Percentiles rank a stretch among this genome's conserved stretches.
Conservation (phyloP, 2,797 vertebrate species). For the Helarctos malayanus region DNA sequence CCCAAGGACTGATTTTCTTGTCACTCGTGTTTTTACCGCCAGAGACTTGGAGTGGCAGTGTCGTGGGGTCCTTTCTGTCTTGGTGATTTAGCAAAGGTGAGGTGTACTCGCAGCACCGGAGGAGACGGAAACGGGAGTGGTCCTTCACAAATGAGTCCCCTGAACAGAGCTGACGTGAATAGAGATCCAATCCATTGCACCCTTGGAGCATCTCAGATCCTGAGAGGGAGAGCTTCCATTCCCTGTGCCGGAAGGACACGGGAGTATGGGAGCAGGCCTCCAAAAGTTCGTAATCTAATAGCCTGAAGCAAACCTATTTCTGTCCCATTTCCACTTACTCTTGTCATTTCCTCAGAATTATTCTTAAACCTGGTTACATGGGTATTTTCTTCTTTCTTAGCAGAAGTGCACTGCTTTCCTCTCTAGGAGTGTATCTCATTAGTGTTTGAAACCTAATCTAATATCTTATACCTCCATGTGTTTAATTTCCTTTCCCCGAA, state of each 20-base stretch:
- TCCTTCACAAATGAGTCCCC: slow-evolving; percentile 24
- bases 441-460: slow-evolving; percentile 73
- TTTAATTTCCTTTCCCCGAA: slow-evolving; percentile 78
- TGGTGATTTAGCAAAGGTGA: slow-evolving; percentile 26
- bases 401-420: slow-evolving; percentile 5
- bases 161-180: not conserved
- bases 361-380: slow-evolving; percentile 75
- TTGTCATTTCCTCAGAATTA: slow-evolving; percentile 82
- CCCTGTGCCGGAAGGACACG: not conserved
- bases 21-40: slow-evolving; percentile 68
- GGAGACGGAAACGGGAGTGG: not conserved
- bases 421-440: slow-evolving; percentile 64
- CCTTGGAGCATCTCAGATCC: not conserved
- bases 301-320: slow-evolving; percentile 65
- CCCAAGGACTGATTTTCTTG: slow-evolving; percentile 70
- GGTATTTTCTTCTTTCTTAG: slow-evolving; percentile 72
- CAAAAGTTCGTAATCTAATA: slow-evolving; percentile 76
- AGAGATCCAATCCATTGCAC: not conserved
- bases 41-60: slow-evolving; percentile 34
- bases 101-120: not conserved
- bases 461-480: slow-evolving; percentile 70
- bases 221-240: not conserved
- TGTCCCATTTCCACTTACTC: slow-evolving; percentile 69
- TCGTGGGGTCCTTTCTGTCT: slow-evolving; percentile 20
- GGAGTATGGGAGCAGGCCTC: slow-evolving; percentile 51